Conservation (phyloP, 2,113 vertebrate species). For the Ondatra zibethicus region DNA sequence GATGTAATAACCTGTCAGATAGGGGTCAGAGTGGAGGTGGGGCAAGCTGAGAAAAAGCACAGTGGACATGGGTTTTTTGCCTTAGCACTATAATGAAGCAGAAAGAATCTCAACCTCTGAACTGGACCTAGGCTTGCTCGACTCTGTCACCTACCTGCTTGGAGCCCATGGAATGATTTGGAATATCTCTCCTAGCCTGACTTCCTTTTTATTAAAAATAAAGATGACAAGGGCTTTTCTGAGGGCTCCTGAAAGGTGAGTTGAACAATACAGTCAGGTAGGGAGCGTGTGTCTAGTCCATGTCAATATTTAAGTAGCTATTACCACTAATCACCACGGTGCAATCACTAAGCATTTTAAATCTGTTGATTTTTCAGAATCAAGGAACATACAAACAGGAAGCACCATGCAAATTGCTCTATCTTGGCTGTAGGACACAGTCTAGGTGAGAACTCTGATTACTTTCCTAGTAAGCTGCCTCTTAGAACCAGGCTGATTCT, state of each 20-base stretch:
- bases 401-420: not conserved
- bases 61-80: not conserved
- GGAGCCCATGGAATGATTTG: not conserved
- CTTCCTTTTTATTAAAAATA: not conserved
- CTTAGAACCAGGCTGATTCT: not conserved
- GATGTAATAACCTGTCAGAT: not conserved
- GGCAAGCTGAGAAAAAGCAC: not conserved
- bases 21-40: not conserved
- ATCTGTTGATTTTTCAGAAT: not conserved
- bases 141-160: not conserved
- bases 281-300: not conserved
- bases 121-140: not conserved
- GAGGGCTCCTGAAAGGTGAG: not conserved
- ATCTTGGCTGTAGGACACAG: not conserved
- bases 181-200: not conserved
- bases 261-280: not conserved
- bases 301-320: constrained; percentile 15
- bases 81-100: not conserved
- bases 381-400: not conserved
- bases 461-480: not conserved
- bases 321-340: not conserved
- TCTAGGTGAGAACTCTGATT: not conserved
- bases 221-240: not conserved
- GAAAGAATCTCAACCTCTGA: not conserved
- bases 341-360: constrained; percentile 30